Conservation (phyloP, 1,140 invertebrate species). For the Aporrectodea caliginosa region DNA sequence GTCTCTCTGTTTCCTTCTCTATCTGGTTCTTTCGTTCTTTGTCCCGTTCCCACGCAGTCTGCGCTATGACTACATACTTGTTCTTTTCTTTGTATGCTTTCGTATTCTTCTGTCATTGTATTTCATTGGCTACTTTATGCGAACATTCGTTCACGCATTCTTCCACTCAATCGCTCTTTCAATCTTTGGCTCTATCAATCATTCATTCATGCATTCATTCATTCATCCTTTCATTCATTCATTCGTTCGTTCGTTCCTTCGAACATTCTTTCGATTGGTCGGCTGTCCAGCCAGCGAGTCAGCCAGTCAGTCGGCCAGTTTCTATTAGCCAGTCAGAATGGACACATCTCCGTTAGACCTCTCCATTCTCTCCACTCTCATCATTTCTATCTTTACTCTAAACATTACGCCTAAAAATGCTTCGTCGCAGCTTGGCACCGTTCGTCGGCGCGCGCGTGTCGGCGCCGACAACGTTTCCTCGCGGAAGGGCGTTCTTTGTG, state of each 20-base stretch:
- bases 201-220: neutral
- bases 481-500: neutral
- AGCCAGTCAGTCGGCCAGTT: neutral
- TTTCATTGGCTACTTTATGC: neutral
- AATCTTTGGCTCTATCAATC: neutral
- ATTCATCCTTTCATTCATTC: no score
- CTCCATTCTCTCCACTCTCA: no score
- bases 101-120: no score
- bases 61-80: no score
- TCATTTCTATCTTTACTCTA: neutral
- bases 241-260: no score
- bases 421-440: neutral
- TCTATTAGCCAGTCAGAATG: neutral
- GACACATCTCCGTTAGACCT: no score
- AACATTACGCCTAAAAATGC: neutral
- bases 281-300: neutral
- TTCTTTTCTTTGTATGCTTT: no score
- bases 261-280: neutral
- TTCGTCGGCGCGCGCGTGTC: neutral
- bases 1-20: no score
- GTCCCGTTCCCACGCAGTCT: no score
- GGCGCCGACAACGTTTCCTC: neutral
- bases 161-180: neutral
- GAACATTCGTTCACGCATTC: neutral
- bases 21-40: no score